These are phyloP conservation scores for Caradrina clavipalpis DNA, from an alignment of 2,888 invertebrate species.

Conservation along the genomic window DNA sequence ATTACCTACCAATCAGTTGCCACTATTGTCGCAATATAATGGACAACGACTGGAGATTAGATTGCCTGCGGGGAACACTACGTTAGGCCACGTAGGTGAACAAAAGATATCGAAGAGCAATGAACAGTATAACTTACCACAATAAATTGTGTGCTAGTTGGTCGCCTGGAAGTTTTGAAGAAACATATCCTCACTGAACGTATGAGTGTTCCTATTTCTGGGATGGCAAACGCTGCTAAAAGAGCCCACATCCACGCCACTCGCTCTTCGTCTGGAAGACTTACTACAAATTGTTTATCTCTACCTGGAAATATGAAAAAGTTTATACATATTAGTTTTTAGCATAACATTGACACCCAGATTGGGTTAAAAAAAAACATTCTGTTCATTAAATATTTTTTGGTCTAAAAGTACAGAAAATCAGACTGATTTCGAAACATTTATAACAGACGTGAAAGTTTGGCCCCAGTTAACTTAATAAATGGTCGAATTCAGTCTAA, in stretches of 20 bases:
- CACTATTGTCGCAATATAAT: background rate
- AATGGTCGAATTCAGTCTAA: slow-evolving; percentile 20
- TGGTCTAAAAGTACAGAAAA: background rate
- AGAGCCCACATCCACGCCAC: slow-evolving; percentile 98
- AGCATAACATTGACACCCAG: background rate
- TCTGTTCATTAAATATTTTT: background rate
- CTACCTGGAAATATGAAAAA: slow-evolving; percentile 92
- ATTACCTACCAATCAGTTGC: background rate
- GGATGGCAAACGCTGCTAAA: slow-evolving; percentile 96
- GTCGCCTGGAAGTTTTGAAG: slow-evolving; percentile 96
- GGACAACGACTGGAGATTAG: background rate
- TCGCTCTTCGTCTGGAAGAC: slow-evolving; percentile 95
- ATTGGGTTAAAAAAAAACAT: background rate
- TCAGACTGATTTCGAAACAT: slow-evolving; percentile 32
- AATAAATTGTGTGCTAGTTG: slow-evolving; percentile 90
- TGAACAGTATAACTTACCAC: slow-evolving; percentile 79
- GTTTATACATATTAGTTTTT: slow-evolving; percentile 8
- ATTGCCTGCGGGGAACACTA: background rate
- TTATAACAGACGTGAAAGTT: slow-evolving; percentile 22
- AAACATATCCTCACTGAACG: slow-evolving; percentile 96
- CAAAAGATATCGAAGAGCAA: background rate
- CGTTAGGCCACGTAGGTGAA: background rate
- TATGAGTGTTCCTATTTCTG: slow-evolving; percentile 96
- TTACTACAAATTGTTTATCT: slow-evolving; percentile 96
- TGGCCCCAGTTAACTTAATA: slow-evolving; percentile 27